phyloP scores from a whole-genome alignment of 1,140 invertebrate genomes.

The Diorhabda carinulata region DNA sequence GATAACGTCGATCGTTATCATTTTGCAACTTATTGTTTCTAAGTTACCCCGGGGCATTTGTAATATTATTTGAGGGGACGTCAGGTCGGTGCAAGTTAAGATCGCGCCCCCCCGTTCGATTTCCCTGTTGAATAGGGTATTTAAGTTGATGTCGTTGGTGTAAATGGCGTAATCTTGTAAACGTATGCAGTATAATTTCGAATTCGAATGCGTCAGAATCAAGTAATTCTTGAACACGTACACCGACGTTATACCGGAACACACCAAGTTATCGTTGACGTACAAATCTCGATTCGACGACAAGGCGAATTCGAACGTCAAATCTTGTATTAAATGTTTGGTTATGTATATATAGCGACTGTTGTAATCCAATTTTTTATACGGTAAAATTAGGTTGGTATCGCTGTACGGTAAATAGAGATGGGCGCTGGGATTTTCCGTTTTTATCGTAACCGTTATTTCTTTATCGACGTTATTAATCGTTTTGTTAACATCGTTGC shows the following conservation, averaged over 20 bases:
- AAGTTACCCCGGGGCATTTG: constrained; percentile 33
- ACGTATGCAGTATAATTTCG: constrained; percentile 20
- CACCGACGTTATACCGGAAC: constrained; percentile 26
- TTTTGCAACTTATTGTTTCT: constrained; percentile 30
- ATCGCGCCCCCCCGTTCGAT: constrained; percentile 35
- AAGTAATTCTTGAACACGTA: constrained; percentile 27
- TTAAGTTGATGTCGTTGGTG: background rate
- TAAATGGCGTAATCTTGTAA: constrained; percentile 4
- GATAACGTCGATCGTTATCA: constrained; percentile 33
- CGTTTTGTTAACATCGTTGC: background rate
- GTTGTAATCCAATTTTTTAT: background rate
- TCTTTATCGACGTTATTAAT: background rate
- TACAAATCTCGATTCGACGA: constrained; percentile 25
- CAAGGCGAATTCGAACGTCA: constrained; percentile 16
- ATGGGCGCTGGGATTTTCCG: background rate
- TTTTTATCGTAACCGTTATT: background rate
- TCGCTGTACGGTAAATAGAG: constrained; percentile 7
- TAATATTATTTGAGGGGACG: constrained; percentile 25
- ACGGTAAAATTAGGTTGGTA: background rate
- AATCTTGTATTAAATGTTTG: background rate
- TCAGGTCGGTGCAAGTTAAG: constrained; percentile 20
- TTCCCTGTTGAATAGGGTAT: constrained; percentile 21
- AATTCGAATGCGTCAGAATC: constrained; percentile 24
- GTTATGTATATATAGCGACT: constrained; percentile 8
- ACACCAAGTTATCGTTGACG: constrained; percentile 22